Percentiles rank a stretch among this genome's conserved stretches.
Evolutionary conservation across 2,797 vertebrate species (phyloP).

Genomic region (Mormyrus hasselquistii): DNA sequence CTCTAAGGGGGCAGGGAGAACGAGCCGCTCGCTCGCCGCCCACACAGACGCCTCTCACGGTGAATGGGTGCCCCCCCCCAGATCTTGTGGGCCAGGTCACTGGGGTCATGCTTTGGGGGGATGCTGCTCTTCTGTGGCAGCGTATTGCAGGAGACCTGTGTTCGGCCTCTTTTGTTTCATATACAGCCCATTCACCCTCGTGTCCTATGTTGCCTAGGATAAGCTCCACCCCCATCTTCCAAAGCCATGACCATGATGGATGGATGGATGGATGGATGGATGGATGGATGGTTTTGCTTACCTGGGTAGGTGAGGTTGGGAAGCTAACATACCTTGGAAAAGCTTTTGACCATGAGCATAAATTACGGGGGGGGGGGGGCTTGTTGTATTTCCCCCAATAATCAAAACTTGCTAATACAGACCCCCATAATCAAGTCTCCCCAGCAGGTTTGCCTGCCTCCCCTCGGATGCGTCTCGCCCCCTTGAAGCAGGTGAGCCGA

Average conservation of each 20-base stretch:
- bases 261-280: not conserved
- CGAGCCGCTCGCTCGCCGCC: not conserved
- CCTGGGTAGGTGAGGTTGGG: not conserved
- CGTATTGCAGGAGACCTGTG: not conserved
- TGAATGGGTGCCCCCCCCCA: not conserved
- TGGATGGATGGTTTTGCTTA: not conserved
- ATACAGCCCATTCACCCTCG: not conserved
- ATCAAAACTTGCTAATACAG: not conserved
- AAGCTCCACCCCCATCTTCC: not conserved
- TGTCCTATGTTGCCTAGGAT: not conserved
- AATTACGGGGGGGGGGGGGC: no score
- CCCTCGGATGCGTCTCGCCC: conserved; percentile 55
- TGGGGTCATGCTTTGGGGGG: not conserved
- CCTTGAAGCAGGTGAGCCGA: conserved; percentile 56
- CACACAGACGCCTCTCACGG: not conserved
- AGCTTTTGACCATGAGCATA: not conserved
- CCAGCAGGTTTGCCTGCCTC: conserved; percentile 43
- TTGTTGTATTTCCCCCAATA: not conserved
- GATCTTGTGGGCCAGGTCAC: not conserved
- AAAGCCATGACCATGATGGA: not conserved
- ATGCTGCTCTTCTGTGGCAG: not conserved
- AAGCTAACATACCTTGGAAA: not conserved
- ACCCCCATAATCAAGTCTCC: conserved; percentile 33
- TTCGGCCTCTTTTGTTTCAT: not conserved
- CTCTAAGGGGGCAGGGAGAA: not conserved